These are phyloP conservation scores for Tetropium fuscum DNA, from an alignment of 2,888 invertebrate species.

Conservation along the genomic window DNA sequence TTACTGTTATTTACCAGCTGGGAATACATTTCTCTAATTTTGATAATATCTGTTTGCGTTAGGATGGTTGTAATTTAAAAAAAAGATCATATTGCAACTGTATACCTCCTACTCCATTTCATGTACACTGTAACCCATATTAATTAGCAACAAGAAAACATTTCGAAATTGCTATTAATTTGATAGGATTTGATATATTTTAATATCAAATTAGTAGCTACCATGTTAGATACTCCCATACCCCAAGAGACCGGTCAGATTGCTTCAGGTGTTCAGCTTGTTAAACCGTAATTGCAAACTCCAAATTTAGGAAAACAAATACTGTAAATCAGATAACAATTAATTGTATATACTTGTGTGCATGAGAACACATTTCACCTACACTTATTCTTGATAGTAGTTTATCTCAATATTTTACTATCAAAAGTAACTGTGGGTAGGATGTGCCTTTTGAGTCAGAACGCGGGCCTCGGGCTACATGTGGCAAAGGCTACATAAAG, in stretches of 20 bases:
- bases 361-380: slow-evolving; percentile 52
- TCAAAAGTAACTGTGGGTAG: slow-evolving; percentile 48
- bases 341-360: slow-evolving; percentile 50
- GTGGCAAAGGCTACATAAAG: slow-evolving; percentile 66
- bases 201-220: slow-evolving; percentile 4
- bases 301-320: slow-evolving; percentile 33
- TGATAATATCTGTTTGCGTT: slow-evolving; percentile 14
- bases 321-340: slow-evolving; percentile 5
- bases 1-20: no score
- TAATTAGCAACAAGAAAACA: slow-evolving; percentile 2
- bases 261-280: slow-evolving; percentile 38
- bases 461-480: slow-evolving; percentile 63
- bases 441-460: slow-evolving; percentile 49
- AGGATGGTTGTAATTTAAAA: slow-evolving; percentile 18
- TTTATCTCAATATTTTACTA: slow-evolving; percentile 24
- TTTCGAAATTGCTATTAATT: background rate
- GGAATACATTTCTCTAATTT: background rate
- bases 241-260: slow-evolving; percentile 25
- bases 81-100: slow-evolving; percentile 12
- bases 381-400: slow-evolving; percentile 46
- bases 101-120: slow-evolving; percentile 17
- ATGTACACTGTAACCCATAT: slow-evolving; percentile 16
- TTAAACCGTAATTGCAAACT: slow-evolving; percentile 48
- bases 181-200: background rate
- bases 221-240: slow-evolving; percentile 11